These are phyloP conservation scores for Rhipidura dahli DNA, from an alignment of 2,113 vertebrate species.

Conservation along the genomic window DNA sequence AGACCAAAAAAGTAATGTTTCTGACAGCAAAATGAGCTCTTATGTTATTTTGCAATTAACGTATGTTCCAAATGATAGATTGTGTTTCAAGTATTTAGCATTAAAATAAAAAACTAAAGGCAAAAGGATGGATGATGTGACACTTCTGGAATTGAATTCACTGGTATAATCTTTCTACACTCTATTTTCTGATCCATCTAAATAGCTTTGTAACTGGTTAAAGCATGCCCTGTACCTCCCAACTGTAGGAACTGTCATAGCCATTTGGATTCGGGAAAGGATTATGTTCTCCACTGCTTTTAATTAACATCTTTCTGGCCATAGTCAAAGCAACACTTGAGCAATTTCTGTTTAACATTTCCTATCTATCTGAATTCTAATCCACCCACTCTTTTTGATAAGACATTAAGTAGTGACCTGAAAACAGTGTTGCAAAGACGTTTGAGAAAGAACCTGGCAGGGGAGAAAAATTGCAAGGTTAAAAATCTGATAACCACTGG, in stretches of 20 bases:
- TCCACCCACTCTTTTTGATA: conserved; percentile 7
- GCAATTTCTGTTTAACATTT: conserved; percentile 19
- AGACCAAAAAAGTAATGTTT: background rate
- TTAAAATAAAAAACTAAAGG: conserved; percentile 23
- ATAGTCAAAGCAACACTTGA: conserved; percentile 14
- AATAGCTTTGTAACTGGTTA: conserved; percentile 23
- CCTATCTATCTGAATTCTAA: conserved; percentile 17
- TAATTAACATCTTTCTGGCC: conserved; percentile 47
- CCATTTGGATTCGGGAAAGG: conserved; percentile 34
- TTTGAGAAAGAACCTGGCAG: background rate
- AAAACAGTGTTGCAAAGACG: background rate
- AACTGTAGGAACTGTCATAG: conserved; percentile 9
- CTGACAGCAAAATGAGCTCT: conserved; percentile 16
- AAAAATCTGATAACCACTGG: background rate
- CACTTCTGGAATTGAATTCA: conserved; percentile 12
- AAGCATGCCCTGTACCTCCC: background rate
- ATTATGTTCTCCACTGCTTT: conserved; percentile 31
- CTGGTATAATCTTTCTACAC: background rate
- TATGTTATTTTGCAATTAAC: conserved; percentile 22
- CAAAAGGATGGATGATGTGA: background rate
- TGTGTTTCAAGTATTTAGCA: conserved; percentile 30
- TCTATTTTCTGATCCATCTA: conserved; percentile 27
- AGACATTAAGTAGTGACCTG: conserved; percentile 10
- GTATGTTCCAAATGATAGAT: conserved; percentile 6
- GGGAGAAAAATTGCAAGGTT: background rate